These are phyloP conservation scores for Ianthella basta DNA, from an alignment of 37 sponge, comb jelly and placozoan genomes.

Conservation along the genomic window DNA sequence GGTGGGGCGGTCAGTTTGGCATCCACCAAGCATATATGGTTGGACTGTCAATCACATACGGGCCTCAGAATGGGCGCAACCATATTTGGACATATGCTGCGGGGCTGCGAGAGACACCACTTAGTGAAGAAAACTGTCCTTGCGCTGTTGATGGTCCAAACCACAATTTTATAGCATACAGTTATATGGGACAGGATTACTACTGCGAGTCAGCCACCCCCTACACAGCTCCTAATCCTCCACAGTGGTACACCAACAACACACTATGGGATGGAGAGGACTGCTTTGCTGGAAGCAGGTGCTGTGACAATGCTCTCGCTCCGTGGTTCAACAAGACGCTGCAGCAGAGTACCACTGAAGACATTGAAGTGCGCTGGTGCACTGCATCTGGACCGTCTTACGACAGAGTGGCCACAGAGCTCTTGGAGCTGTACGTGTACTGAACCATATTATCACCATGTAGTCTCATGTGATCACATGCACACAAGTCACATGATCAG, in stretches of 20 bases:
- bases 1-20: no score
- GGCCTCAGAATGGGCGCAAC: not conserved
- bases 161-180: no score
- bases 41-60: not conserved
- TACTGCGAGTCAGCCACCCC: conserved; percentile 6
- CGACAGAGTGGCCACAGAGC: not conserved
- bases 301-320: not conserved
- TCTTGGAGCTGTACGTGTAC: conserved; percentile 14
- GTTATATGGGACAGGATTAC: not conserved
- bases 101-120: not conserved
- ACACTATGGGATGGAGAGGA: not conserved
- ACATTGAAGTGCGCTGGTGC: conserved; percentile 24
- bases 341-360: not conserved
- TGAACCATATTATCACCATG: no score
- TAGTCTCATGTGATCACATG: no score
- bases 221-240: not conserved
- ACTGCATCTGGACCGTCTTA: not conserved
- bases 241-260: conserved; percentile 2
- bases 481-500: no score
- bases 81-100: conserved; percentile 9
- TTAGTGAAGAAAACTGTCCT: not conserved
- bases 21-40: not conserved
- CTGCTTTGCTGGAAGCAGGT: conserved; percentile 5
- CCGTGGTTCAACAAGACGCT: conserved; percentile 17
- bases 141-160: not conserved